Evolutionary conservation across 2,888 invertebrate species (phyloP), one percentile per base, ranked within the genome.

Genomic region (Fabriciana adippe): DNA sequence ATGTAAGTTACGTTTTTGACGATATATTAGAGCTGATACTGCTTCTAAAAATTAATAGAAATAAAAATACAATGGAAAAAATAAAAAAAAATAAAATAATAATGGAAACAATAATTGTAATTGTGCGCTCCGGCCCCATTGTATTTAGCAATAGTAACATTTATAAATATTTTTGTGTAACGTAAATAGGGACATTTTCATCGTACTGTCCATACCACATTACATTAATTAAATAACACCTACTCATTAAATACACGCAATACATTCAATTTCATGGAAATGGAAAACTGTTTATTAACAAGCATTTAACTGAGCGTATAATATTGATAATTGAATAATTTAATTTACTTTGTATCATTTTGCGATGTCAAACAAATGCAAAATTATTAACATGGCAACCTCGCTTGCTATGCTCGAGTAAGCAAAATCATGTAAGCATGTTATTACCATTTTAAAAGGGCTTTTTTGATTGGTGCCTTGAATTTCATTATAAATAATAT

Each of bases 171-270:
- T 26, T 14, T 59, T 59, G 59, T 48, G 26, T 47, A 47, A 59
- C 47, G 21, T 35, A 6, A 35, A 65, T 59, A 41, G 16, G n/a
- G 26, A 55, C 66, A 61, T 61, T 47, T 51, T 55, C 66, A 55
- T 21, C 55, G 15, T 55, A 48, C 59, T 35, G 26, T n/a, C 53
- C 66, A 61, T 50, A 50, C 48, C 55, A 55, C 55, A 59, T 18
- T 50, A 55, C 66, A 66, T 66, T 61, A 63, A 56, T 51, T 67
- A 41, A 53, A 66, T 18, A 35, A 66, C 67, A 56, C 62, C 41
- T 62, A 55, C 35, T 61, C 35, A 61, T 66, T 41, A 31, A 60
- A 31, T 13, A 21, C 66, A 55, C 61, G 50, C 48, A n/a, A 41
- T 56, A 50, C 48, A 50, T 61, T 35, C 6, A 6, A 47, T 59